Base-by-base conservation (phyloP, 1,140 invertebrate genomes). In the Rhysida immarginata region DNA sequence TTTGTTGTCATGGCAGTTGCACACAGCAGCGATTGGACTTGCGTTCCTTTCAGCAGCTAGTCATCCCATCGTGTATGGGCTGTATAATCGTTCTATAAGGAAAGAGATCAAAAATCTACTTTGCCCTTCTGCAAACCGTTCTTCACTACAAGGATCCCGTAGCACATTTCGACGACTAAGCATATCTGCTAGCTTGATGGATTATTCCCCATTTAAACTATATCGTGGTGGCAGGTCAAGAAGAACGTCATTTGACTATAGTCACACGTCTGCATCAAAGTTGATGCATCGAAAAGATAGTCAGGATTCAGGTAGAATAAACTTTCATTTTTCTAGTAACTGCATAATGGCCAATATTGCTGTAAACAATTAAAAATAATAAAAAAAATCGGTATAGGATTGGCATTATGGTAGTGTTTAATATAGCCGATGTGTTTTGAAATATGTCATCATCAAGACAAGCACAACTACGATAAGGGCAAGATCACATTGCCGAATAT, bases 51-150 rank as follows among this genome's bases (percentile, higher is more conserved):
- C 55, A 1, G 50, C 55, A 20, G 53, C 57, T 0, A 58, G 56
- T 41, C 60, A 62, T 45, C 61, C 61, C 26, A 53, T 62, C 13
- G 55, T 62, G 2, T 62, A 62, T 49, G 61, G 61, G 16, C 46
- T 62, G 13, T 61, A 61, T 48, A 62, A 62, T 50, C 44, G 61
- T 1, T 54, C 58, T 18, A 62, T 62, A 24, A 54, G 61, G 26
- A 62, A 62, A 49, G 60, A 62, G 43, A 27, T 62, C 2, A 5
- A 48, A 41, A 50, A 55, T 2, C 61, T 41, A n/a, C 27, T 62
- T 14, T 58, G 48, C 54, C 61, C 56, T 3, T 16, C 24, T 35
- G 2, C 5, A 23, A n/a, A 11, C 26, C 8, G 50, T 16, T 44
- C 46, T 2, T 8, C 20, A 3, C 2, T 18, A 25, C 45, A 27